phyloP scores from a whole-genome alignment of 1,140 invertebrate genomes.

The Drosophila varians region DNA sequence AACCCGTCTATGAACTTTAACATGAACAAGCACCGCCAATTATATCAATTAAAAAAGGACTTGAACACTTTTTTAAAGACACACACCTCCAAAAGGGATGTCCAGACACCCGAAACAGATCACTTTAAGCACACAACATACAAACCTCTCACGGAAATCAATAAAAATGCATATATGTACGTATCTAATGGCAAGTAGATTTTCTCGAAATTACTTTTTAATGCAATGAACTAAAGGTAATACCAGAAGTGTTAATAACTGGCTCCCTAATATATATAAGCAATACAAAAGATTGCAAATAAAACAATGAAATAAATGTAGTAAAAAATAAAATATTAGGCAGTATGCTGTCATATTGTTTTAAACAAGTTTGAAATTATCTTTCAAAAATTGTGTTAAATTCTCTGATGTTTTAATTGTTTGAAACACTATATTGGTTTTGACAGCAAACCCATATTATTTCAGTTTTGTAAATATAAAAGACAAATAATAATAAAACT shows the following conservation, averaged over 20 bases:
- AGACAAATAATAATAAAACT: slow-evolving; percentile 57
- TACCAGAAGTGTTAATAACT: slow-evolving; percentile 38
- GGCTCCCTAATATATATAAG: slow-evolving; percentile 46
- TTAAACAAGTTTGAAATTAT: neutral
- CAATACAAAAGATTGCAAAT: slow-evolving; percentile 49
- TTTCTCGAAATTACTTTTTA: slow-evolving; percentile 47
- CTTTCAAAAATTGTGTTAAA: neutral
- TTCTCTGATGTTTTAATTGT: slow-evolving; percentile 3
- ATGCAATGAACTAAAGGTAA: slow-evolving; percentile 41
- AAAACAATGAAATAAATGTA: slow-evolving; percentile 16
- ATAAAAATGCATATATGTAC: slow-evolving; percentile 3
- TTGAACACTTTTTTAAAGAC: slow-evolving; percentile 43
- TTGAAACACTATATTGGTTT: neutral
- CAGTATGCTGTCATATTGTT: slow-evolving; percentile 23
- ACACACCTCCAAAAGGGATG: slow-evolving; percentile 13
- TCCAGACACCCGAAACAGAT: slow-evolving; percentile 23
- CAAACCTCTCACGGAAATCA: slow-evolving; percentile 62
- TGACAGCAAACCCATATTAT: slow-evolving; percentile 16
- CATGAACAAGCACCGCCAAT: slow-evolving; percentile 67
- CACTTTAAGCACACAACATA: slow-evolving; percentile 69
- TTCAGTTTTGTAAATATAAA: slow-evolving; percentile 63
- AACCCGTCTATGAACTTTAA: slow-evolving; percentile 29
- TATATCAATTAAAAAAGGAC: slow-evolving; percentile 67
- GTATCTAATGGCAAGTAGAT: slow-evolving; percentile 35
- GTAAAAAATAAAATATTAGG: slow-evolving; percentile 10